These are phyloP conservation scores for Pammene fasciana DNA, from an alignment of 2,888 invertebrate genomes.

Conservation along the genomic window DNA sequence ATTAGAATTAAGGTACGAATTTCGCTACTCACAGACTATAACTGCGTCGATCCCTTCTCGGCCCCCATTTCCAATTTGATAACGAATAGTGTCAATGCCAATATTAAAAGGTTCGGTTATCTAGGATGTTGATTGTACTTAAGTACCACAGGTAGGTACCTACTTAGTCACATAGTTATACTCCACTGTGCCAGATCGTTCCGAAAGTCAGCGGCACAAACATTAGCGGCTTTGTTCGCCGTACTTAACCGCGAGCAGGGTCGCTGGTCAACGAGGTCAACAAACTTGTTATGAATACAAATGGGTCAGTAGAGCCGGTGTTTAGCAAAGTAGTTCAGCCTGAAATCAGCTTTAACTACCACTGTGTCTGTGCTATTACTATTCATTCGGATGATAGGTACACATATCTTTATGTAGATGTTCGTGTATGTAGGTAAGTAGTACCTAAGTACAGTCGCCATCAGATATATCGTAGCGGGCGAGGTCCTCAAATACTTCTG, in stretches of 20 bases:
- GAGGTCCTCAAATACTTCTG: too few relatives aligned
- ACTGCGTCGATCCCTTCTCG: neutral
- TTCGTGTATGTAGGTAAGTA: too few relatives aligned
- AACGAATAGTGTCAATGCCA: neutral
- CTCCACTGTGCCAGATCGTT: conserved; percentile 27
- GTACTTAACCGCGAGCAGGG: conserved; percentile 57
- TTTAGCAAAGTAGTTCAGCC: conserved; percentile 36
- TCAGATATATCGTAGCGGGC: too few relatives aligned
- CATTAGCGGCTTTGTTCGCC: conserved; percentile 51
- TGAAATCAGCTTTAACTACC: conserved; percentile 33
- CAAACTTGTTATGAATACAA: conserved; percentile 62
- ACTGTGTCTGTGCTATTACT: conserved; percentile 2
- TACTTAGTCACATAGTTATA: conserved; percentile 1
- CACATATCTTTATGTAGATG: neutral
- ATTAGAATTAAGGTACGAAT: too few relatives aligned
- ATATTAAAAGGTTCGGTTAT: neutral
- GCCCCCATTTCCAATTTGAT: neutral
- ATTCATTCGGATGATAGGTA: neutral
- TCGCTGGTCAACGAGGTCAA: conserved; percentile 68
- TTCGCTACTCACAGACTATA: neutral
- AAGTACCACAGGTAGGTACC: conserved; percentile 5
- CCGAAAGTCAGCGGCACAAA: conserved; percentile 34
- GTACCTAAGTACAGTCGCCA: too few relatives aligned
- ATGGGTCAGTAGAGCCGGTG: conserved; percentile 55
- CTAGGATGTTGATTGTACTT: neutral